These are phyloP conservation scores for Trachymyrmex septentrionalis DNA, from an alignment of 1,140 invertebrate species.

Conservation along the genomic window DNA sequence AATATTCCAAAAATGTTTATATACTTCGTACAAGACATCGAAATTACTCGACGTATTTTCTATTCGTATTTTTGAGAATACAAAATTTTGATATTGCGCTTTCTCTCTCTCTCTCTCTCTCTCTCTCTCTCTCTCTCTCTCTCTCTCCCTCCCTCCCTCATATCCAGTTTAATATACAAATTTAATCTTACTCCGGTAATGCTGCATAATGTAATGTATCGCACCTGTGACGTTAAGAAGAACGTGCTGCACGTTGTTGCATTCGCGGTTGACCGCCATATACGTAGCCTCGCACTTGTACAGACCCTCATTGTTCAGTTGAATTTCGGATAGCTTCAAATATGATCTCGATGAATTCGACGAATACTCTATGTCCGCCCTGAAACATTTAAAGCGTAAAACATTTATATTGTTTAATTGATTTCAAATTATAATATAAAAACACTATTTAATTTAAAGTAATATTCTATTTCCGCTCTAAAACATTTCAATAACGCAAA, in stretches of 20 bases:
- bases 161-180: constrained; percentile 12
- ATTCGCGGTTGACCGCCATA: constrained; percentile 91
- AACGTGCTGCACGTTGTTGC: constrained; percentile 93
- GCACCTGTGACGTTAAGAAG: constrained; percentile 93
- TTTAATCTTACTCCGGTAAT: constrained; percentile 9
- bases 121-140: too few species aligned
- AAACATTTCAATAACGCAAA: not conserved
- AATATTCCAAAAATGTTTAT: constrained; percentile 17
- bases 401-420: not conserved
- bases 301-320: constrained; percentile 92
- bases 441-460: not conserved
- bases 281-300: constrained; percentile 96
- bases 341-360: constrained; percentile 89
- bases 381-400: constrained; percentile 81
- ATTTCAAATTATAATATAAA: not conserved
- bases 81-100: constrained; percentile 14
- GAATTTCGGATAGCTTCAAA: constrained; percentile 90
- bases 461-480: not conserved
- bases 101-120: not conserved
- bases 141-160: too few species aligned
- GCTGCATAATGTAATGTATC: constrained; percentile 72
- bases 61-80: not conserved
- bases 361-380: constrained; percentile 90
- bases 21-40: not conserved
- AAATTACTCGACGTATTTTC: not conserved